Conservation (phyloP, 2,113 vertebrate genomes). For the Lonchura striata region DNA sequence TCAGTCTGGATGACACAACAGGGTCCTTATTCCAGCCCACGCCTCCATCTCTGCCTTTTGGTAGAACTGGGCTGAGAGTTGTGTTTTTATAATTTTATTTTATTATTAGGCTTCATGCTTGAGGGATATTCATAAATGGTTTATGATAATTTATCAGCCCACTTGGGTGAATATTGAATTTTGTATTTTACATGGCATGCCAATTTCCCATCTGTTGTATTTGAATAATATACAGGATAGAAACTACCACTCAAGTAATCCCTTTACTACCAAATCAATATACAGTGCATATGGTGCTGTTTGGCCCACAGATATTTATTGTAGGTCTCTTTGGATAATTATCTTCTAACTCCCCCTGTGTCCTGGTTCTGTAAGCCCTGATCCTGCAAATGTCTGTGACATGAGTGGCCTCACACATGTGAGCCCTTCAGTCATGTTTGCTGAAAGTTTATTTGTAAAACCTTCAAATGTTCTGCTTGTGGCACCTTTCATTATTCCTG, state of each 20-base stretch:
- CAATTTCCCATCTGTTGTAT: constrained; percentile 75
- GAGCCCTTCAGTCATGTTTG: not conserved
- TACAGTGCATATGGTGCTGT: constrained; percentile 49
- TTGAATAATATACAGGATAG: constrained; percentile 69
- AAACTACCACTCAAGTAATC: constrained; percentile 58
- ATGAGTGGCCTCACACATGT: not conserved
- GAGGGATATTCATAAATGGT: constrained; percentile 73
- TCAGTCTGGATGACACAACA: not conserved
- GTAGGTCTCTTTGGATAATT: constrained; percentile 46
- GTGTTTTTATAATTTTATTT: constrained; percentile 62
- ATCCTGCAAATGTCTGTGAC: not conserved
- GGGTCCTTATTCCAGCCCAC: not conserved
- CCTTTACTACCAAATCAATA: constrained; percentile 69
- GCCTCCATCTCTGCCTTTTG: not conserved
- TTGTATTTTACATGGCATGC: constrained; percentile 65
- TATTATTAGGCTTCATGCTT: constrained; percentile 67
- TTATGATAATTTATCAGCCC: constrained; percentile 72
- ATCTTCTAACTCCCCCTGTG: constrained; percentile 31
- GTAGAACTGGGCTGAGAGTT: constrained; percentile 12
- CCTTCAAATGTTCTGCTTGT: not conserved
- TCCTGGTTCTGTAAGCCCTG: constrained; percentile 28
- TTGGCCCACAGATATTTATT: constrained; percentile 56
- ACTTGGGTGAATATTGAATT: constrained; percentile 73
- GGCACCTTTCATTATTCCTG: not conserved
- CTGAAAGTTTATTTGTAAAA: not conserved